Conservation (phyloP, 2,797 vertebrate species). For the Oreonectes daqikongensis region DNA sequence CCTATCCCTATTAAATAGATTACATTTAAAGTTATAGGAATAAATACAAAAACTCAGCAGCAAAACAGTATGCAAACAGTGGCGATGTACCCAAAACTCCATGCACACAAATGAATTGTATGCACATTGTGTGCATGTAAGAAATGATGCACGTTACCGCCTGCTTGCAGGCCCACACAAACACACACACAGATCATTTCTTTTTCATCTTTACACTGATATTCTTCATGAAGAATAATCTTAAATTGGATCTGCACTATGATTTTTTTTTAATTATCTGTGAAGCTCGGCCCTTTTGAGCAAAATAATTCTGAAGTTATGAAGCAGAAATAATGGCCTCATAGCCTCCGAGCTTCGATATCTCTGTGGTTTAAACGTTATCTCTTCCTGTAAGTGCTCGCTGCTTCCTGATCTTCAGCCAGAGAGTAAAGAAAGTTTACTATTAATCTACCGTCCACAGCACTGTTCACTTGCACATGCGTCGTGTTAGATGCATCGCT, state of each 20-base stretch:
- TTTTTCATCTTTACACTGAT: constrained; percentile 55
- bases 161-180: constrained; percentile 12
- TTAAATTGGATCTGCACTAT: constrained; percentile 81
- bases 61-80: too few relatives aligned
- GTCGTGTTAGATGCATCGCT: constrained; percentile 39
- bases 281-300: constrained; percentile 74
- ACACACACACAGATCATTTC: constrained; percentile 31
- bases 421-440: constrained; percentile 70
- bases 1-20: too few relatives aligned
- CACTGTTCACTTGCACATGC: constrained; percentile 34
- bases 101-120: not conserved
- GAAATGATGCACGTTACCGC: constrained; percentile 1
- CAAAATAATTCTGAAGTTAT: constrained; percentile 77
- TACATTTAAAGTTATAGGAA: too few relatives aligned
- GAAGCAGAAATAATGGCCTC: constrained; percentile 78
- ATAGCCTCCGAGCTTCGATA: constrained; percentile 64
- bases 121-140: constrained; percentile 4
- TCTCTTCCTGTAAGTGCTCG: constrained; percentile 77
- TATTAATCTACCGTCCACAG: constrained; percentile 65
- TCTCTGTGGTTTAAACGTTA: constrained; percentile 78
- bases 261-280: constrained; percentile 80
- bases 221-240: constrained; percentile 75
- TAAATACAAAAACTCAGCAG: too few relatives aligned
- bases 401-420: constrained; percentile 76
- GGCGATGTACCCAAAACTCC: too few relatives aligned